A percentile compares a stretch with the other conserved stretches of the same genome.
These are phyloP conservation scores for Ctenodactylus gundi DNA, from an alignment of 2,113 vertebrate genomes.

Conservation along the genomic window DNA sequence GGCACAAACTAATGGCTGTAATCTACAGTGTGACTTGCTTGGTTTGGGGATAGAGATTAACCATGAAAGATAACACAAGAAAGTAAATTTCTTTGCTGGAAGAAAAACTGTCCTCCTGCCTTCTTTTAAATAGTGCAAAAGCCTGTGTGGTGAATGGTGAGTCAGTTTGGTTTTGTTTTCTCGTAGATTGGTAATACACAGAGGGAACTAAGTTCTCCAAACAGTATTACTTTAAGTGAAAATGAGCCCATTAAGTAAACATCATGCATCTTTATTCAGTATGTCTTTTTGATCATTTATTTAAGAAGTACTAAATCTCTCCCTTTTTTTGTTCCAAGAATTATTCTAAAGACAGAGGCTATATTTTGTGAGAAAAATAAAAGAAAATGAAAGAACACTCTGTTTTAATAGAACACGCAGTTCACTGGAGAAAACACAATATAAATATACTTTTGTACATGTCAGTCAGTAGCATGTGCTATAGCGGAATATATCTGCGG, in stretches of 20 bases:
- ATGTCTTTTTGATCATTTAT: not conserved
- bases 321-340: not conserved
- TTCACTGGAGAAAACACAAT: not conserved
- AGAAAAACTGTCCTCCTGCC: not conserved
- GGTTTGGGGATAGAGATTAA: not conserved
- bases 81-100: not conserved
- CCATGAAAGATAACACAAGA: not conserved
- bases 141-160: not conserved
- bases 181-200: not conserved
- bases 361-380: not conserved
- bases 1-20: not conserved
- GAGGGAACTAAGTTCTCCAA: not conserved
- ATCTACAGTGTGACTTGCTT: not conserved
- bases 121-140: not conserved
- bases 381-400: not conserved
- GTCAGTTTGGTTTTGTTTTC: not conserved
- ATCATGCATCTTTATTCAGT: not conserved
- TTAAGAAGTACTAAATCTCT: not conserved
- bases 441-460: not conserved
- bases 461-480: not conserved
- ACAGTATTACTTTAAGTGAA: not conserved
- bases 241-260: not conserved
- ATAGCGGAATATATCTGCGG: too few relatives aligned
- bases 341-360: not conserved
- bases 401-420: not conserved